Evolutionary conservation across 2,113 vertebrate species (phyloP).

Genomic region (Gadus chalcogrammus): DNA sequence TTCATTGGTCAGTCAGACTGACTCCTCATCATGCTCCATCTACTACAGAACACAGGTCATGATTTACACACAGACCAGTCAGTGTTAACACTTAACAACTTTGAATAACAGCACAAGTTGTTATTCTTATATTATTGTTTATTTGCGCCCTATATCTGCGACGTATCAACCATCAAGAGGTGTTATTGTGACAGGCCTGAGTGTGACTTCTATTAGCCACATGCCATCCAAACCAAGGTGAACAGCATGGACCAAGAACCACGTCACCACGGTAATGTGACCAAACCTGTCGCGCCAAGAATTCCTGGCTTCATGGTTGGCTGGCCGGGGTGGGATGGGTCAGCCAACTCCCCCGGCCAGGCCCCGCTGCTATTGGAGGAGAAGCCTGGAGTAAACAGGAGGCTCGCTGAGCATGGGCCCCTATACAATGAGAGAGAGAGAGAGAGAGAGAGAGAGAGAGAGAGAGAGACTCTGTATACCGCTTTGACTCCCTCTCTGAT

Average conservation of each 20-base stretch:
- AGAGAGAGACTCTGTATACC: slow-evolving; percentile 2
- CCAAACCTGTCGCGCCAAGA: slow-evolving; percentile 26
- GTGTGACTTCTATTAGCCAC: slow-evolving; percentile 13
- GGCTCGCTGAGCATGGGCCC: slow-evolving; percentile 56
- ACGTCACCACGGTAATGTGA: slow-evolving; percentile 29
- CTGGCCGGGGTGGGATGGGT: slow-evolving; percentile 61
- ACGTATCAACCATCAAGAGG: too few relatives aligned
- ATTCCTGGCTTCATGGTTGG: slow-evolving; percentile 53
- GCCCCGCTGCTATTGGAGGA: slow-evolving; percentile 54
- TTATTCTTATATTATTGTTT: too few relatives aligned
- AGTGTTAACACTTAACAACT: too few relatives aligned
- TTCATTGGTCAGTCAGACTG: too few relatives aligned
- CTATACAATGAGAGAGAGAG: slow-evolving; percentile 7
- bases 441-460: neutral
- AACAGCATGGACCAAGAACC: slow-evolving; percentile 47
- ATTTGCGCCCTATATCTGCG: too few relatives aligned
- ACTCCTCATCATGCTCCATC: too few relatives aligned
- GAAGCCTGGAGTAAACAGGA: slow-evolving; percentile 54
- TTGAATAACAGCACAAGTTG: too few relatives aligned
- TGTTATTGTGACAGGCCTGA: neutral
- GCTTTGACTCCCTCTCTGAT: slow-evolving; percentile 26
- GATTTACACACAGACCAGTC: too few relatives aligned
- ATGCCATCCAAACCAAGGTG: slow-evolving; percentile 13
- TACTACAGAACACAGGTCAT: too few relatives aligned
- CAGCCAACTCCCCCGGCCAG: slow-evolving; percentile 51